A percentile compares a stretch with the other conserved stretches of the same genome.
Conservation (phyloP, 2,797 vertebrate species). For the Neostethus bicornis region DNA sequence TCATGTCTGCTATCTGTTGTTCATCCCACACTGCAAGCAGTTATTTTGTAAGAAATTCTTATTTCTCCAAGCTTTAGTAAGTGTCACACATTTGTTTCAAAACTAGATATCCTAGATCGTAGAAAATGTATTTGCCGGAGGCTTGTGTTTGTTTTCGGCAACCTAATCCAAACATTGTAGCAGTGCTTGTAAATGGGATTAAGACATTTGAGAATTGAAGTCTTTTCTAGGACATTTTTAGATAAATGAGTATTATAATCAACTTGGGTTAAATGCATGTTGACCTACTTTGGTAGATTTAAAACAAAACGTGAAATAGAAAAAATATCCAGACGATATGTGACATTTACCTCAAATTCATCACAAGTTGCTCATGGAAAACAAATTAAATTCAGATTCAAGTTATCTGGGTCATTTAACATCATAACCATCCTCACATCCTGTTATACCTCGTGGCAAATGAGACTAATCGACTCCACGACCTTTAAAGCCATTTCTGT, state of each 20-base stretch:
- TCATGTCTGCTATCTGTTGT: conserved; percentile 1
- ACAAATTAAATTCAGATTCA: conserved; percentile 35
- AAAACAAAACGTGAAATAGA: conserved; percentile 28
- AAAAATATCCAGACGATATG: conserved; percentile 26
- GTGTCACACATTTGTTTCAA: background rate
- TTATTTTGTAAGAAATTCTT: background rate
- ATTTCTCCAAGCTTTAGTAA: conserved; percentile 1
- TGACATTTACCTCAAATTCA: conserved; percentile 16
- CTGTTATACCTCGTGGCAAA: conserved; percentile 26
- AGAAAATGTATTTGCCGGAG: conserved; percentile 5
- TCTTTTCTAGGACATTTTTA: background rate
- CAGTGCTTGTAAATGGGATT: background rate
- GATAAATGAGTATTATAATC: background rate
- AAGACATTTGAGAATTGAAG: background rate
- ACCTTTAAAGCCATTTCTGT: conserved; percentile 37
- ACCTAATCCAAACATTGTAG: background rate
- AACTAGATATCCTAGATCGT: conserved; percentile 1
- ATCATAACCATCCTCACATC: conserved; percentile 7
- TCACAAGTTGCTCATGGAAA: conserved; percentile 40
- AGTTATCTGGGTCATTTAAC: conserved; percentile 39
- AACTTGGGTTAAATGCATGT: background rate
- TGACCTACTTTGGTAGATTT: conserved; percentile 29
- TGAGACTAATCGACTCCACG: conserved; percentile 30
- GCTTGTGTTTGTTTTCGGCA: conserved; percentile 2
- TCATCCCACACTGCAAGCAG: background rate